Conservation (phyloP, 1,140 invertebrate genomes). For the Ceratosolen solmsi region DNA sequence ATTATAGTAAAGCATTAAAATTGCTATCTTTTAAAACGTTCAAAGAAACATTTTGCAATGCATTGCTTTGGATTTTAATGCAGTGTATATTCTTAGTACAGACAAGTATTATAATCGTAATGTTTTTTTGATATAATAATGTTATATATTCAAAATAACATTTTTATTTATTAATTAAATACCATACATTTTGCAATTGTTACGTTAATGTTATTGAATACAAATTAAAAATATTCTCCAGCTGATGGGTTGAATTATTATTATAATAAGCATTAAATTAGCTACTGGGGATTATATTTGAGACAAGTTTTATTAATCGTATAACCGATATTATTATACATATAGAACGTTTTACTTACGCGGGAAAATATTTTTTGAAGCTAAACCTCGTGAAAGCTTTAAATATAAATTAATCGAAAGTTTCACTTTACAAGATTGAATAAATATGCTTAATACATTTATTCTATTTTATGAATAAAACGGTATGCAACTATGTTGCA, state of each 20-base stretch:
- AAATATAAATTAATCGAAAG: background rate
- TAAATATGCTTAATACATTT: background rate
- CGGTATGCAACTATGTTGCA: too few relatives aligned
- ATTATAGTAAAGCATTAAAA: background rate
- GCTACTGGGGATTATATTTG: too few relatives aligned
- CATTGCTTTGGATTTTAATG: background rate
- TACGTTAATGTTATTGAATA: too few relatives aligned
- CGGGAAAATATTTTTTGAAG: background rate
- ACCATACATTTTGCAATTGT: too few relatives aligned
- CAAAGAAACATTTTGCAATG: background rate
- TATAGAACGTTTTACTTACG: background rate
- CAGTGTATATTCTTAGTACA: background rate
- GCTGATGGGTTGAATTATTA: too few relatives aligned
- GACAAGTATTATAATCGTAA: background rate
- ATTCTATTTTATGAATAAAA: slow-evolving; percentile 8
- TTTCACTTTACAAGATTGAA: background rate
- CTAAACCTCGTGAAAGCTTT: background rate
- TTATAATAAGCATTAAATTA: too few relatives aligned
- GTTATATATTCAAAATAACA: background rate
- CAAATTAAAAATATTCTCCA: too few relatives aligned
- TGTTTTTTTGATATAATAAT: background rate
- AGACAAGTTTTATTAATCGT: too few relatives aligned
- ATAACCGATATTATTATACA: too few relatives aligned
- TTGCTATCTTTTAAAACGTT: background rate
- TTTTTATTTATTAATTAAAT: too few relatives aligned